A percentile compares a stretch with the other conserved stretches of the same genome.
These are phyloP conservation scores for Morpho helenor DNA, from an alignment of 2,888 invertebrate species.

Conservation along the genomic window DNA sequence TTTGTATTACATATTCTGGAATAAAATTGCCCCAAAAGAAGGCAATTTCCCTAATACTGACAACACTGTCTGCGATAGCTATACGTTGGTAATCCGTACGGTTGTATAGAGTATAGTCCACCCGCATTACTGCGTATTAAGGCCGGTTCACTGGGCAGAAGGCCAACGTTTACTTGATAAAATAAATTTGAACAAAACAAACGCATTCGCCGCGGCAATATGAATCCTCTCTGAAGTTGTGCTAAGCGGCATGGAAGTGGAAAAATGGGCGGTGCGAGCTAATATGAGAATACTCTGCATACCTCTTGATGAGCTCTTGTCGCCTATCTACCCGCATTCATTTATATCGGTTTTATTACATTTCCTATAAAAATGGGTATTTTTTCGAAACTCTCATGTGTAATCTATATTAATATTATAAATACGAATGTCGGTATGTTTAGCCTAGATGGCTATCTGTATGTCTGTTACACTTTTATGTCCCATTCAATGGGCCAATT, in stretches of 20 bases:
- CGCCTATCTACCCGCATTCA: slow-evolving; percentile 28
- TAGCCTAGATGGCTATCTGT: too few species aligned
- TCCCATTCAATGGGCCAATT: too few species aligned
- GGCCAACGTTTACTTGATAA: slow-evolving; percentile 75
- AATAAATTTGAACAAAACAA: slow-evolving; percentile 78
- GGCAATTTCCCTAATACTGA: slow-evolving; percentile 1
- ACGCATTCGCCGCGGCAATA: slow-evolving; percentile 72
- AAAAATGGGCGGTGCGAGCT: slow-evolving; percentile 65
- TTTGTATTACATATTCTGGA: background rate
- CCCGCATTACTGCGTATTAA: slow-evolving; percentile 68
- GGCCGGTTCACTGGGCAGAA: slow-evolving; percentile 63
- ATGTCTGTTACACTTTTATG: too few species aligned
- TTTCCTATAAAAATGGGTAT: background rate
- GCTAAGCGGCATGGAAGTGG: slow-evolving; percentile 74
- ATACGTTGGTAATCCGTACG: slow-evolving; percentile 1
- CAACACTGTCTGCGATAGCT: slow-evolving; percentile 8
- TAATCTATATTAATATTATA: too few species aligned
- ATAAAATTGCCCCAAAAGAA: background rate
- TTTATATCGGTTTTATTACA: slow-evolving; percentile 21
- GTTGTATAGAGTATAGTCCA: slow-evolving; percentile 28
- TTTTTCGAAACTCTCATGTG: too few species aligned
- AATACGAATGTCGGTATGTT: too few species aligned
- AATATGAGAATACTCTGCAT: slow-evolving; percentile 71
- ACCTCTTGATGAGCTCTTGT: slow-evolving; percentile 49
- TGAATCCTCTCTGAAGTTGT: slow-evolving; percentile 75